Percentiles rank a stretch among this genome's conserved stretches.
phyloP scores from a whole-genome alignment of 1,140 invertebrate species.

The Diuraphis noxia region DNA sequence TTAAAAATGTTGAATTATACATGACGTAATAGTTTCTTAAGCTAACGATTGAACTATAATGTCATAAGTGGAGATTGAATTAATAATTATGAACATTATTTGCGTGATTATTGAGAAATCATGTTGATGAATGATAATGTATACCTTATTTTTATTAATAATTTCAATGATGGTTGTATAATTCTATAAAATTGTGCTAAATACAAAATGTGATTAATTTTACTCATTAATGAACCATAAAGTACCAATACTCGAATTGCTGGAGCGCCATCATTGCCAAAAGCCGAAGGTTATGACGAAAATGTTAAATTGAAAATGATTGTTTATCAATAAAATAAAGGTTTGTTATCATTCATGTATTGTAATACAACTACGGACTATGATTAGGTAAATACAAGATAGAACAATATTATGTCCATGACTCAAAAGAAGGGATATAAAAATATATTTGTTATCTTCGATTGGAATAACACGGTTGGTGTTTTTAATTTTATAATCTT shows the following conservation, averaged over 20 bases:
- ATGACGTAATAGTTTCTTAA: not conserved
- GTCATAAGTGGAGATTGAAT: not conserved
- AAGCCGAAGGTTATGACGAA: not conserved
- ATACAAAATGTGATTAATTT: not conserved
- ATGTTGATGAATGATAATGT: not conserved
- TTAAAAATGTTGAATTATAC: not conserved
- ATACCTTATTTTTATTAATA: not conserved
- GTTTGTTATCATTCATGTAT: no score
- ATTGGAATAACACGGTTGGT: not conserved
- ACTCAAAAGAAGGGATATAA: not conserved
- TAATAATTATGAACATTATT: not conserved
- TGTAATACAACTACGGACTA: no score
- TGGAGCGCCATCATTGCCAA: not conserved
- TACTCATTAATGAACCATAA: not conserved
- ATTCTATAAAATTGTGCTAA: not conserved
- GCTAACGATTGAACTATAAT: not conserved
- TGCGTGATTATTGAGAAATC: not conserved
- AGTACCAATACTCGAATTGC: not conserved
- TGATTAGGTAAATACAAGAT: no score
- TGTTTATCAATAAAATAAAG: not conserved
- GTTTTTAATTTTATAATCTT: not conserved
- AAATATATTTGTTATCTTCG: not conserved
- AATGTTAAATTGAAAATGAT: not conserved
- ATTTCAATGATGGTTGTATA: not conserved
- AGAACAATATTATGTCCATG: not conserved